These are phyloP conservation scores for Rhineura floridana DNA, from an alignment of 2,113 vertebrate species.

Conservation along the genomic window DNA sequence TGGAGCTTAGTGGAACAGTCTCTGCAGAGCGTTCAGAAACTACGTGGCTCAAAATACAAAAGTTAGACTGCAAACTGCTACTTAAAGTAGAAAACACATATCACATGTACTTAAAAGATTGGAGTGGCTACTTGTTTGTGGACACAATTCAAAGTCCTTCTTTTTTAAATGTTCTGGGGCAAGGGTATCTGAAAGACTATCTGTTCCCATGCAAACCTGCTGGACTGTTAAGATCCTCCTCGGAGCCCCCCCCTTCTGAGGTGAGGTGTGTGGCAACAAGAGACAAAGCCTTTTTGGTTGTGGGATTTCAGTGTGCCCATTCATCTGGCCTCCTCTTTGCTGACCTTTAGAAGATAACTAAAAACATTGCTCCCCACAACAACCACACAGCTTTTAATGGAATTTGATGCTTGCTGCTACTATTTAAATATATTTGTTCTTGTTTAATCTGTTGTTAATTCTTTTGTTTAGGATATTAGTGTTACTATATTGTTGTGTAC, in stretches of 20 bases:
- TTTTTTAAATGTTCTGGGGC: not conserved
- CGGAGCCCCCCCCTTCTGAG: not conserved
- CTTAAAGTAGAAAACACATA: not conserved
- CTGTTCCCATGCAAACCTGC: not conserved
- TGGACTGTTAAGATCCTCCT: not conserved
- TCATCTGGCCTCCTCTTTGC: not conserved
- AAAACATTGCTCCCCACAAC: not conserved
- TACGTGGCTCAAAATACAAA: no score
- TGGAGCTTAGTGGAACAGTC: not conserved
- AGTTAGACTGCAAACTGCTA: no score
- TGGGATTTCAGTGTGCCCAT: not conserved
- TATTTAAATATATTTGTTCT: not conserved
- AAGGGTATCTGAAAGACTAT: not conserved
- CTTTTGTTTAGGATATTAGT: no score
- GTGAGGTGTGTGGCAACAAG: not conserved
- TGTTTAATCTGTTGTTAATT: not conserved
- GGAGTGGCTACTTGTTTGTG: not conserved
- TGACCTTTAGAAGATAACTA: not conserved
- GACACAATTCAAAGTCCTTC: no score
- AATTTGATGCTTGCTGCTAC: no score
- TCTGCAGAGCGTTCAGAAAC: not conserved
- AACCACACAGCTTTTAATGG: no score
- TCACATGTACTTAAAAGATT: not conserved
- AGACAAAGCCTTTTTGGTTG: no score
- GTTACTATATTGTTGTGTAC: no score